Conservation (phyloP, 2,797 vertebrate genomes). For the Cossypha niveicapilla region DNA sequence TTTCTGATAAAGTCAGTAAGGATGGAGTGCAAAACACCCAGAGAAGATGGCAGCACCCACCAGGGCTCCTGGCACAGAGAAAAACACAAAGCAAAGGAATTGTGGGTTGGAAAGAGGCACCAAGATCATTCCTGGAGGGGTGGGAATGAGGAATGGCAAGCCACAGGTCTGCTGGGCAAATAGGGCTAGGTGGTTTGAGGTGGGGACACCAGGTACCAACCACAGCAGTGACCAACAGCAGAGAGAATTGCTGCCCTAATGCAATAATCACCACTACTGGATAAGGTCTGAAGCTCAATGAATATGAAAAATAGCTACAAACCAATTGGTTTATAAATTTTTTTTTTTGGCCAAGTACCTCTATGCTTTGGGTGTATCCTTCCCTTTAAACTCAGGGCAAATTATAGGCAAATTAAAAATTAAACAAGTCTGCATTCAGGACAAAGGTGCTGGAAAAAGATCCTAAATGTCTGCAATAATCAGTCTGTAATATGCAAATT, state of each 20-base stretch:
- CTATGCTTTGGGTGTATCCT: not conserved
- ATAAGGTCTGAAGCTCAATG: not conserved
- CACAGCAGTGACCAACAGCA: not conserved
- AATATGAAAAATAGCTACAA: not conserved
- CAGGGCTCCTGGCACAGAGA: too few relatives aligned
- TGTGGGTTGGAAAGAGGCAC: too few relatives aligned
- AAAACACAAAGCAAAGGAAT: too few relatives aligned
- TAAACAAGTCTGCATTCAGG: not conserved
- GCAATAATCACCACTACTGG: not conserved
- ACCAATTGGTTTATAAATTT: not conserved
- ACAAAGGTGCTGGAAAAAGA: not conserved
- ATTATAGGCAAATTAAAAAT: not conserved
- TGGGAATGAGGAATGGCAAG: too few relatives aligned
- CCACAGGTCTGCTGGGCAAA: too few relatives aligned
- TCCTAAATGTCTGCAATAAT: not conserved
- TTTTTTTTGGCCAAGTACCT: not conserved
- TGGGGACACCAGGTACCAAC: too few relatives aligned
- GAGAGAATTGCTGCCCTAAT: not conserved
- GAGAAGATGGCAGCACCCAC: not conserved
- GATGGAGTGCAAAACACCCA: not conserved
- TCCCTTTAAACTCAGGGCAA: not conserved
- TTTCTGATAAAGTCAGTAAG: not conserved
- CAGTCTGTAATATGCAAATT: constrained; percentile 1
- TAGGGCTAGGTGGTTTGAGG: too few relatives aligned
- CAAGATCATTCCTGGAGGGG: too few relatives aligned